These are phyloP conservation scores for Peromyscus leucopus DNA, from an alignment of 2,113 vertebrate genomes.

Conservation along the genomic window DNA sequence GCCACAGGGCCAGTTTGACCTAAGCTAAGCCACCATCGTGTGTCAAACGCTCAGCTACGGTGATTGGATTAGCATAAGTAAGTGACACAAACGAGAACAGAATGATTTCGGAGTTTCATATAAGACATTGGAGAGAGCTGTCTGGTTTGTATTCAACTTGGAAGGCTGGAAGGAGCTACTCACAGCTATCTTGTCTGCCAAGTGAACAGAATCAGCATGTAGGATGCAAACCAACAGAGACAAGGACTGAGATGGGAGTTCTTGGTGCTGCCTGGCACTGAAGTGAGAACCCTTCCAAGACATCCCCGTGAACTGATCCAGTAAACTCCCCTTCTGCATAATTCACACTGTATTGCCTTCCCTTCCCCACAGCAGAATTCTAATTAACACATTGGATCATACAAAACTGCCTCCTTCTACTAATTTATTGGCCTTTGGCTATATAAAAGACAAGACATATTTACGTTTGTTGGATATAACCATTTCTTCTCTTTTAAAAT, in stretches of 20 bases:
- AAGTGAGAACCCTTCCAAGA: background rate
- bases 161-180: background rate
- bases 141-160: background rate
- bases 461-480: conserved; percentile 33
- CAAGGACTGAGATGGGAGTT: background rate
- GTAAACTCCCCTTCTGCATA: background rate
- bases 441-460: background rate
- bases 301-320: background rate
- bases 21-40: background rate
- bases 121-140: background rate
- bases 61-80: background rate
- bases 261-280: too few relatives aligned
- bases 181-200: background rate
- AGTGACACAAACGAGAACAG: background rate
- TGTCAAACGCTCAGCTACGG: background rate
- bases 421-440: background rate
- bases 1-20: background rate
- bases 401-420: background rate
- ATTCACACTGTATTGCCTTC: background rate
- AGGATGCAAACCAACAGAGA: background rate
- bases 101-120: background rate
- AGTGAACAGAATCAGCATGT: background rate
- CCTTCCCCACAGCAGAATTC: background rate
- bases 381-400: background rate
- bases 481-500: background rate